Percentiles rank a stretch among this genome's conserved stretches.
Evolutionary conservation across 2,888 invertebrate species (phyloP).

Genomic region (Nomada hirtipes): DNA sequence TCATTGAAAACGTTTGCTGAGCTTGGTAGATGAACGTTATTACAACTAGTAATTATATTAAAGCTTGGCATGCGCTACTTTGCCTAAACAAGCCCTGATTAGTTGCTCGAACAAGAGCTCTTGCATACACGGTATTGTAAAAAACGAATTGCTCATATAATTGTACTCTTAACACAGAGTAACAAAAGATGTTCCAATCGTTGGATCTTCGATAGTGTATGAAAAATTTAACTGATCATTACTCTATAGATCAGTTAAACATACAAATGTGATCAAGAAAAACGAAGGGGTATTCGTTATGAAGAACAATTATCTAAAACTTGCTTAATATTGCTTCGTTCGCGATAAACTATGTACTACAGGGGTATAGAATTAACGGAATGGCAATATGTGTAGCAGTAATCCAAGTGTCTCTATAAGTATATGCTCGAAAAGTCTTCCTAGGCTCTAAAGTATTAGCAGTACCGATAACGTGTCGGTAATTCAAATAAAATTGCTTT

Average conservation of each 20-base stretch:
- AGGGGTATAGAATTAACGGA: slow-evolving; percentile 43
- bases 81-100: slow-evolving; percentile 48
- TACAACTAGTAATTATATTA: slow-evolving; percentile 37
- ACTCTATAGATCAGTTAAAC: not conserved
- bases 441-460: slow-evolving; percentile 56
- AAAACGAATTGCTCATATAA: slow-evolving; percentile 46
- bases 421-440: slow-evolving; percentile 36
- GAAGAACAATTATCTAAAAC: slow-evolving; percentile 50
- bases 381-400: slow-evolving; percentile 29
- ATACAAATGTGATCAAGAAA: slow-evolving; percentile 5
- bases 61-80: slow-evolving; percentile 51
- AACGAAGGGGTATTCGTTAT: slow-evolving; percentile 46
- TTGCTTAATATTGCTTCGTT: slow-evolving; percentile 68
- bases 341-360: slow-evolving; percentile 31
- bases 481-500: slow-evolving; percentile 27
- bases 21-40: slow-evolving; percentile 51
- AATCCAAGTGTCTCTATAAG: slow-evolving; percentile 29
- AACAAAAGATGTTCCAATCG: slow-evolving; percentile 19
- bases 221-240: slow-evolving; percentile 18
- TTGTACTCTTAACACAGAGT: slow-evolving; percentile 50
- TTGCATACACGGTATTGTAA: slow-evolving; percentile 33
- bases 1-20: slow-evolving; percentile 46
- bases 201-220: not conserved
- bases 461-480: slow-evolving; percentile 10
- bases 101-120: slow-evolving; percentile 33